Evolutionary conservation across 2,113 vertebrate species (phyloP), one percentile per base, ranked within the genome.

Genomic region (Willisornis vidua): DNA sequence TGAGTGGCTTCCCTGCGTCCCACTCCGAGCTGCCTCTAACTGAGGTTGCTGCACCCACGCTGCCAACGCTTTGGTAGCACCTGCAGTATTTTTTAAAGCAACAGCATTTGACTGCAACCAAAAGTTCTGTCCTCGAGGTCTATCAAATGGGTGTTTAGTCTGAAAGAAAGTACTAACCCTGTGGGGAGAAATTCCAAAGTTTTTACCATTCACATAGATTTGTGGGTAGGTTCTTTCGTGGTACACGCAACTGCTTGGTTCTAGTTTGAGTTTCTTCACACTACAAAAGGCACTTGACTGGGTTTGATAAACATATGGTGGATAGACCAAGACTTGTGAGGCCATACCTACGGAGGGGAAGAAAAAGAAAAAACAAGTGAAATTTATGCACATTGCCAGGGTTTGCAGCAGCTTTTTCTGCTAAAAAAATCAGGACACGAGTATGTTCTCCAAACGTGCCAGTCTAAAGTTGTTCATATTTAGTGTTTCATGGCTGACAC

Each of bases 201-300:
- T 98, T 98, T 98, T 99, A 98, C 98, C 98, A 97, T 99, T 99
- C 98, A 99, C 98, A 97, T 98, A 99, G 97, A 99, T 99, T 98
- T 97, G 97, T 13, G 98, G 98, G 97, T 98, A 99, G 97, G 97
- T 98, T 98, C 98, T 98, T 98, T 99, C 99, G 98, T 99, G 99
- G 98, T 99, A 99, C 97, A 99, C 98, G 87, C 99, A 99, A 98
- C 98, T 99, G 98, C 98, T 99, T 98, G 99, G 99, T 98, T 99
- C 99, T 97, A 99, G 98, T 99, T 99, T 99, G 79, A 99, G 99
- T 99, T 99, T 99, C 98, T 99, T 99, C 98, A 99, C 99, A 98
- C 99, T 99, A 98, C 99, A 99, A 99, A 99, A 99, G 99, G 99
- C 99, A 99, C 99, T 99, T 99, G 99, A 99, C 99, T 99, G 99